These are phyloP conservation scores for Myxocyprinus asiaticus DNA, from an alignment of 2,113 vertebrate genomes.

Conservation along the genomic window DNA sequence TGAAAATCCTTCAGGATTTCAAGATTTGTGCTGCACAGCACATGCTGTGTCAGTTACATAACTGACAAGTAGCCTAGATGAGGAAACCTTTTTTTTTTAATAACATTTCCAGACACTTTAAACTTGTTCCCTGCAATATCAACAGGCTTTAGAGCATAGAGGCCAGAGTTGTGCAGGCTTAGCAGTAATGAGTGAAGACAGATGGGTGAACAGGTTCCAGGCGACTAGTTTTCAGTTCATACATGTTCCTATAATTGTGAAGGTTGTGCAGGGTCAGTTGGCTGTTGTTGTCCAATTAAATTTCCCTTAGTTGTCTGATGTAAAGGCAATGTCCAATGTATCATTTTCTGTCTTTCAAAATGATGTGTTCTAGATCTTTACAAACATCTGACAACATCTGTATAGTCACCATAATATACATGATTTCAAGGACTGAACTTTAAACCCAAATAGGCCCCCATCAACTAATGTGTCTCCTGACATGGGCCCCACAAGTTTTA, in stretches of 20 bases:
- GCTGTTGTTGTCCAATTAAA: neutral
- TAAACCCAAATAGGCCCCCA: too few species aligned
- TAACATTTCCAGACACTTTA: slow-evolving; percentile 40
- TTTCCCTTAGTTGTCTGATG: too few species aligned
- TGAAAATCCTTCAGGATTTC: slow-evolving; percentile 28
- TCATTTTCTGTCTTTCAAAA: too few species aligned
- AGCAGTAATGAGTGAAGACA: slow-evolving; percentile 49
- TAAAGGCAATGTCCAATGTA: too few species aligned
- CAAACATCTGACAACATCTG: too few species aligned
- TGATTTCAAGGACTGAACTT: too few species aligned
- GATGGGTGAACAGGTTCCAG: slow-evolving; percentile 42
- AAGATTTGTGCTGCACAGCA: slow-evolving; percentile 14
- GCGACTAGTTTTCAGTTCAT: slow-evolving; percentile 48
- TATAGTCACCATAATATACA: too few species aligned
- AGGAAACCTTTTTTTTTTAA: too few species aligned
- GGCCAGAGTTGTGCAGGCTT: slow-evolving; percentile 30
- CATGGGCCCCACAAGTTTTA: slow-evolving; percentile 12
- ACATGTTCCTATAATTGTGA: neutral
- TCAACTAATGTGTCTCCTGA: neutral
- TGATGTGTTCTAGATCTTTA: too few species aligned
- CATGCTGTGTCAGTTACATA: too few species aligned
- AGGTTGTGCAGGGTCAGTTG: too few species aligned
- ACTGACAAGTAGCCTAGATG: too few species aligned
- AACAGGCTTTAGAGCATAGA: slow-evolving; percentile 13
- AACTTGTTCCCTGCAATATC: slow-evolving; percentile 16